Conservation (phyloP, 2,113 vertebrate genomes). For the Periophthalmus modestus region DNA sequence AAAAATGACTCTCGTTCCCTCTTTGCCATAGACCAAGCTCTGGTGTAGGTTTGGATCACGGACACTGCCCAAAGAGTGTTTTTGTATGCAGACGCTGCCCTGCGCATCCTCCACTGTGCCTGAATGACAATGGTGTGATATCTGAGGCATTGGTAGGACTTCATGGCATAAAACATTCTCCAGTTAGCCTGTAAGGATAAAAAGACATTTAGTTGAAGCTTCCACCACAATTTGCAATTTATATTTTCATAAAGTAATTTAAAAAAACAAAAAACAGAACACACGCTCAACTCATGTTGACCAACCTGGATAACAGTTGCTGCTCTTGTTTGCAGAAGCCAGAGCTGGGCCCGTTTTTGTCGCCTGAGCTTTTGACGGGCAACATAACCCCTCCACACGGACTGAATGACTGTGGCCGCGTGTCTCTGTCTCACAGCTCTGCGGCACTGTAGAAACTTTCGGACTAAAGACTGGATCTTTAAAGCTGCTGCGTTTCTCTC, state of each 20-base stretch:
- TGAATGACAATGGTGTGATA: slow-evolving; percentile 77
- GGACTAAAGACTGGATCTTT: slow-evolving; percentile 77
- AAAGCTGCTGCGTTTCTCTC: slow-evolving; percentile 79
- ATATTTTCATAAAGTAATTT: no score
- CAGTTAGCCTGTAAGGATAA: slow-evolving; percentile 75
- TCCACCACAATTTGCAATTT: no score
- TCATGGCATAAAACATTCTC: slow-evolving; percentile 78
- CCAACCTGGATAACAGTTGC: slow-evolving; percentile 85
- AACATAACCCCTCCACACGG: slow-evolving; percentile 78
- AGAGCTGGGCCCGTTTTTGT: slow-evolving; percentile 66
- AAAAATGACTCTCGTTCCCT: slow-evolving; percentile 67
- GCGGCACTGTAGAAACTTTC: slow-evolving; percentile 72
- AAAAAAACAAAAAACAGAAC: no score
- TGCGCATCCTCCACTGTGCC: slow-evolving; percentile 81
- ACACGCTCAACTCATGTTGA: no score
- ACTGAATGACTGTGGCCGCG: slow-evolving; percentile 82
- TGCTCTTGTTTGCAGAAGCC: slow-evolving; percentile 68
- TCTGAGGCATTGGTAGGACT: slow-evolving; percentile 74
- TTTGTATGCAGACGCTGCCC: slow-evolving; percentile 70
- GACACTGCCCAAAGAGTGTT: slow-evolving; percentile 68
- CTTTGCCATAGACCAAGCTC: slow-evolving; percentile 66
- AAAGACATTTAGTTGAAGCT: slow-evolving; percentile 4
- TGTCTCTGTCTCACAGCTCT: slow-evolving; percentile 52
- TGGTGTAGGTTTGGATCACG: slow-evolving; percentile 78
- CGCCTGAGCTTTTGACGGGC: slow-evolving; percentile 66